phyloP scores from a whole-genome alignment of 2,113 vertebrate species.

The Neopipo cinnamomea region DNA sequence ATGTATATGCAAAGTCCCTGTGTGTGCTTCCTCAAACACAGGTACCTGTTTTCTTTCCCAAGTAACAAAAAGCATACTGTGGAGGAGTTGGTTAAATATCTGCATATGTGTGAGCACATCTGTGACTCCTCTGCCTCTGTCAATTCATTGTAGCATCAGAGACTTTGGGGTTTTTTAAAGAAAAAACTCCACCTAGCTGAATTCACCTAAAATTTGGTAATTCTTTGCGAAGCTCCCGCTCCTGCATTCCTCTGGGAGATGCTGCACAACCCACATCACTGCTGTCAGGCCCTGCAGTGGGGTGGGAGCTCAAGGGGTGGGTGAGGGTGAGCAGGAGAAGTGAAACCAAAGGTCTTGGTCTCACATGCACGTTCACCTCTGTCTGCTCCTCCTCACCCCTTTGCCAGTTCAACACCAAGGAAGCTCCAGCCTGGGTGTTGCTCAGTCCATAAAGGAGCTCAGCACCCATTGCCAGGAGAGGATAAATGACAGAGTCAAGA shows the following conservation, averaged over 20 bases:
- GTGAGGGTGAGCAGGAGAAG: neutral
- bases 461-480: neutral
- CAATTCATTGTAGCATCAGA: neutral
- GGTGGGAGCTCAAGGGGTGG: neutral
- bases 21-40: neutral
- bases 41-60: neutral
- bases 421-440: neutral
- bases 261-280: neutral
- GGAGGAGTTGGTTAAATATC: neutral
- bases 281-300: accelerated
- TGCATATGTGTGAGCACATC: accelerated
- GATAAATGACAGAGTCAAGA: neutral
- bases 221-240: neutral
- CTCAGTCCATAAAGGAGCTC: neutral
- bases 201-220: neutral
- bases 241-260: neutral
- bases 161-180: neutral
- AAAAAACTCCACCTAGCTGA: neutral
- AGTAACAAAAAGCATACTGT: neutral
- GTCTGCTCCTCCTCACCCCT: neutral
- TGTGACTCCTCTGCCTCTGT: neutral
- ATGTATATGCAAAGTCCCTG: neutral
- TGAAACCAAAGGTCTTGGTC: neutral
- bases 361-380: neutral
- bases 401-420: too few relatives aligned